Base-by-base conservation (phyloP, 2,888 invertebrate genomes). In the Ametastegia equiseti region DNA sequence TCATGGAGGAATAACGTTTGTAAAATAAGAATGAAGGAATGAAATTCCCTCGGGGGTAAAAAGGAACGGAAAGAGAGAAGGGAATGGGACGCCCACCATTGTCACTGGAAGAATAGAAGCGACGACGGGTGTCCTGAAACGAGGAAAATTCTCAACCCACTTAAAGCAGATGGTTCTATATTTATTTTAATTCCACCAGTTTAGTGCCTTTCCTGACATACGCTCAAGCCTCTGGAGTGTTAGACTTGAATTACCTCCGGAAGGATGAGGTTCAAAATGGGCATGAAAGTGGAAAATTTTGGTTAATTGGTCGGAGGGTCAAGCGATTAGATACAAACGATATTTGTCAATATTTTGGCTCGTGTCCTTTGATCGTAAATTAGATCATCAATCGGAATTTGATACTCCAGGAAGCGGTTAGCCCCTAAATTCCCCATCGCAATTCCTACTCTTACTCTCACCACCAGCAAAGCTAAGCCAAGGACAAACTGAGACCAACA, bases 11-110 rank as follows among this genome's bases (percentile, higher is more conserved):
- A 82, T 84, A 83, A 83, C 85, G 83, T 81, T 69, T 80, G 50
- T 82, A 73, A 81, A 82, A 84, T 83, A 84, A 84, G n/a, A 85
- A 83, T 85, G 83, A 85, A 83, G 83, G 83, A 84, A 86, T 85
- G 84, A 86, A 86, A 86, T 84, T 86, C 71, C 75, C 69, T 69
- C 81, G 78, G 57, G 83, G 23, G 7, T 5, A 6, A 63, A 2
- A 2, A 15, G 9, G 9, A 54, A 19, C 23, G 23, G 19, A 9
- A 54, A 9, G 9, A 7, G 42, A 42, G 42, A 23, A 36, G 30
- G n/a, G 33, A 33, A 75, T 82, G n/a, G 82, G 80, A 82, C 84
- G 84, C 80, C 75, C 50, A 47, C 81, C 80, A 86, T 82, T 80
- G 81, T 81, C 80, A 79, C 60, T 27, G 81, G 77, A 60, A 47